Evolutionary conservation across 2,888 invertebrate genomes (phyloP), one percentile per base, ranked within the genome.

Genomic region (Zygogramma bicolorata): DNA sequence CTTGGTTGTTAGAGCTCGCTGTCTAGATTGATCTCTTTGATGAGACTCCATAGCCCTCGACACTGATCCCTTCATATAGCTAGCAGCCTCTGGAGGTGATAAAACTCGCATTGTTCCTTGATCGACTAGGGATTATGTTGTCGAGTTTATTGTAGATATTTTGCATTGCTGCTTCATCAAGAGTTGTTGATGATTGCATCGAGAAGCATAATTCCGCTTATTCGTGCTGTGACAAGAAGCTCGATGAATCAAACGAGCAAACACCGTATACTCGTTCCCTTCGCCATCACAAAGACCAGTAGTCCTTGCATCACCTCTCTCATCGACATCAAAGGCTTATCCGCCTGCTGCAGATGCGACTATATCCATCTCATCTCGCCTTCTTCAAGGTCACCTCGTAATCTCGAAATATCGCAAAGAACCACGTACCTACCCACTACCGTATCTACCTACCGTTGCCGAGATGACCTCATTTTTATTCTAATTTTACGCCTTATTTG

Each of bases 401-500:
- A 46, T 46, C 20, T 46, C 20, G 10, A 46, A 53, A 53, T 25
- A 53, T 53, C 53, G 27, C 25, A 53, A 53, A 53, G 53, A 53
- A 27, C n/a, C 7, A 8, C 10, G 13, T 15, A 46, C 46, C 18
- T 53, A 53, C 53, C 25, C 25, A 53, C 27, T 53, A 13, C 15
- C 53, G 25, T 22, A n/a, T 13, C 53, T 53, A 25, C 53, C 53
- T 53, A 53, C 53, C 53, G 53, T 53, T 53, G 25, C 25, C 53
- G 53, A 6, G 53, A 53, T 27, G 53, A 53, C 53, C 53, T 53
- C 22, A 53, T 53, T 53, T 53, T 53, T 53, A 53, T 53, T 53
- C 53, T 53, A 53, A 53, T 53, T 53, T 53, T 53, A 53, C 25
- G 27, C 53, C 53, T 53, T 53, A 53, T 53, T 53, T 53, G 53